Evolutionary conservation across 2,797 vertebrate species (phyloP), one percentile per base, ranked within the genome.

Genomic region (Micrastur ruficollis): DNA sequence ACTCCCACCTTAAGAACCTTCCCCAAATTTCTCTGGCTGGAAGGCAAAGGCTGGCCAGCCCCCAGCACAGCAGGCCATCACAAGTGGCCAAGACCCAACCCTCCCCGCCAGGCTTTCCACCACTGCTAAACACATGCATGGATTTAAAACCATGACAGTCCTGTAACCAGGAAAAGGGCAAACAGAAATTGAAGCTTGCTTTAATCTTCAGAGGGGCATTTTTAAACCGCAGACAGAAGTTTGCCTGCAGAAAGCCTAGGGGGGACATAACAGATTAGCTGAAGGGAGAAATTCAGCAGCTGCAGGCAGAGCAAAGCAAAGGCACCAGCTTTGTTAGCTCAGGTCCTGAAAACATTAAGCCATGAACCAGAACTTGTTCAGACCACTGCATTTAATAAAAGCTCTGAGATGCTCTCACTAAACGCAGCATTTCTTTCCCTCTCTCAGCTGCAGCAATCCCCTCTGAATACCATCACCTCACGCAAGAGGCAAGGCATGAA

Each of bases 41-140:
- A 32, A 53, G 36, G n/a, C 53, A 55, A 59, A 71, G 32, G 36
- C 21, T 25, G 18, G 14, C 20, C 76, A 74, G 40, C 27, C 17
- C 58, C 34, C 47, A 34, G 20, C n/a, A 17, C 44, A 23, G 7
- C 3, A 3, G 26, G n/a, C 19, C 4, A 0, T 6, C 18, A 36
- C 21, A 15, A 19, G 16, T 2, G 5, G 34, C 23, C 12, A 25
- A 42, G 72, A 20, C 21, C 5, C 58, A 16, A 34, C 19, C 61
- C 47, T 14, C 42, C 12, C 40, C 40, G 6, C 29, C 11, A 6
- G 3, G 26, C 12, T 78, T 47, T 40, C 19, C 42, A 31, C 17
- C 61, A 8, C 32, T 15, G 56, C 47, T 47, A 27, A 78, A 44
- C 3, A 20, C 3, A 1, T 7, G 3, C 3, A 2, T 0, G 6